A percentile compares a stretch with the other conserved stretches of the same genome.
These are phyloP conservation scores for Gnathonemus echidnorhynchus DNA, from an alignment of 2,113 vertebrate species.

Conservation along the genomic window DNA sequence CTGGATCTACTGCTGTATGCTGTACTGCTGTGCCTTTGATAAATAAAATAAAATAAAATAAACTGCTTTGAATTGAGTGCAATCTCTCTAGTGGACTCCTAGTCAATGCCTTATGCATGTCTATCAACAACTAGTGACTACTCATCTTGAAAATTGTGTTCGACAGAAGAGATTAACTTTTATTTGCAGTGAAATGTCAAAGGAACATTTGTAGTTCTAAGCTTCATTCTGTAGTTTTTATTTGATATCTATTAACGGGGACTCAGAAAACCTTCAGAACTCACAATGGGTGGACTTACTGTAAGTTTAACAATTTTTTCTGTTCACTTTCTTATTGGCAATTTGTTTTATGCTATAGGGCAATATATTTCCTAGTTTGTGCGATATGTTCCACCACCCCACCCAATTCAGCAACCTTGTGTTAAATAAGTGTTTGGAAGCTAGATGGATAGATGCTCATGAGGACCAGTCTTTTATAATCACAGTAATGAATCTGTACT, in stretches of 20 bases:
- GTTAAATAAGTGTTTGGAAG: not conserved
- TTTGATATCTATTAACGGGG: not conserved
- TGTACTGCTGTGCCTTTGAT: not conserved
- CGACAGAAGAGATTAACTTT: not conserved
- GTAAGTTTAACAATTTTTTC: not conserved
- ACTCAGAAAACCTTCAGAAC: not conserved
- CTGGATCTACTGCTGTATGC: not conserved
- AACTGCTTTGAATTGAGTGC: not conserved
- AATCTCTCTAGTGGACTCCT: not conserved
- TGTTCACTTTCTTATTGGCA: not conserved
- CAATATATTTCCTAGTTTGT: not conserved
- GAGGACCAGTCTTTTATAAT: not conserved
- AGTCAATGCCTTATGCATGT: not conserved
- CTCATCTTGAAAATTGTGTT: not conserved
- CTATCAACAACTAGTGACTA: not conserved
- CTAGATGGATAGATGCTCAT: not conserved
- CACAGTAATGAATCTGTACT: not conserved
- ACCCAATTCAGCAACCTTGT: not conserved
- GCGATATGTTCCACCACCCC: not conserved
- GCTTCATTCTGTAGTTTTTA: not conserved
- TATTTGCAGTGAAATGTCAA: not conserved
- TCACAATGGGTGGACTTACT: not conserved
- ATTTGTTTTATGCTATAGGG: not conserved
- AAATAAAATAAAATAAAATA: not conserved
- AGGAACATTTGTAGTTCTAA: not conserved